These are phyloP conservation scores for Noturus placidus DNA, from an alignment of 2,113 vertebrate genomes.

Conservation along the genomic window DNA sequence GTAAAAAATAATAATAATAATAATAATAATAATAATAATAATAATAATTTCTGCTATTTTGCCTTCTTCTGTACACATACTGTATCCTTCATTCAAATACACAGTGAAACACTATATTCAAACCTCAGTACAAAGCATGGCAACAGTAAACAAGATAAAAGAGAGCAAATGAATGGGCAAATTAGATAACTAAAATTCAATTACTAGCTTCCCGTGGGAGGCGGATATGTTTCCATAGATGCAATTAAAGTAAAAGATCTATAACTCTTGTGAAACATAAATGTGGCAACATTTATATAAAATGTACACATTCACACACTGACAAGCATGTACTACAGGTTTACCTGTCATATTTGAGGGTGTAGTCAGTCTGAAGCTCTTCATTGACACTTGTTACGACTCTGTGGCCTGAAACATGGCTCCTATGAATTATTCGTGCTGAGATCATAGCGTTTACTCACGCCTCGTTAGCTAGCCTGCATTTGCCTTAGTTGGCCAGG, in stretches of 20 bases:
- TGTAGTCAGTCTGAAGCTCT: conserved; percentile 21
- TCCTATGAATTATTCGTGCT: conserved; percentile 74
- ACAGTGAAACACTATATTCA: neutral
- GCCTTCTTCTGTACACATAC: neutral
- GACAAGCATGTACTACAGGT: conserved; percentile 33
- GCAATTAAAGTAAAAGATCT: conserved; percentile 17
- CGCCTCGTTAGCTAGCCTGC: conserved; percentile 70
- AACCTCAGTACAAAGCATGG: neutral
- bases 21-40: too few relatives aligned
- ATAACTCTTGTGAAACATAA: conserved; percentile 9
- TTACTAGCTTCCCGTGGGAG: neutral
- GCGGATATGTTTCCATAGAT: conserved; percentile 18
- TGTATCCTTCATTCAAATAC: neutral
- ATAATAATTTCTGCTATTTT: neutral
- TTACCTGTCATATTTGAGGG: neutral
- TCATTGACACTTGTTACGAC: conserved; percentile 51
- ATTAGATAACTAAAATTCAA: conserved; percentile 20
- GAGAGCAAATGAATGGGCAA: conserved; percentile 12
- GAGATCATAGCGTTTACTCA: conserved; percentile 71
- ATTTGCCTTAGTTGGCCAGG: conserved; percentile 65
- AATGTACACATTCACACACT: neutral
- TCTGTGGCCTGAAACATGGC: conserved; percentile 60
- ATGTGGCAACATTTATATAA: neutral
- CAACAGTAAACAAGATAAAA: conserved; percentile 2
- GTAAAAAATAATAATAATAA: too few relatives aligned